Conservation (phyloP, 2,888 invertebrate species). For the Anthophora plumipes region DNA sequence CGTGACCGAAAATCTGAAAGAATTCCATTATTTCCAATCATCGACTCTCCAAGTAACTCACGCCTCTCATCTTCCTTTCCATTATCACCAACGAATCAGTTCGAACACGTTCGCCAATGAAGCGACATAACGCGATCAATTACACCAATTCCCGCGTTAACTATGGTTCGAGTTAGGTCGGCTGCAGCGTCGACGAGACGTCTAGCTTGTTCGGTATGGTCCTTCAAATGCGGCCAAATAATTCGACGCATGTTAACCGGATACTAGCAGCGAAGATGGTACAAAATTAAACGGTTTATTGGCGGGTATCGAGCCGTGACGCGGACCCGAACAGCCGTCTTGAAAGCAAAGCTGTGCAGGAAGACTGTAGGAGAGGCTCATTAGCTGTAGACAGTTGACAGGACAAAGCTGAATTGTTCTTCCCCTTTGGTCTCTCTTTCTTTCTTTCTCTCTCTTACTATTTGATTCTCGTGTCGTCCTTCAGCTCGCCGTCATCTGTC, state of each 20-base stretch:
- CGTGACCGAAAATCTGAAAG: too few species aligned
- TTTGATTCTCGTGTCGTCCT: slow-evolving; percentile 27
- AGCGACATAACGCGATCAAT: slow-evolving; percentile 7
- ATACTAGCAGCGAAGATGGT: background rate
- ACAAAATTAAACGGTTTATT: slow-evolving; percentile 68
- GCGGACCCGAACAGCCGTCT: slow-evolving; percentile 36
- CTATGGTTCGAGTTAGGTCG: background rate
- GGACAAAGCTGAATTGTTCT: slow-evolving; percentile 73
- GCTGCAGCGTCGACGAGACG: background rate
- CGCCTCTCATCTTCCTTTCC: background rate
- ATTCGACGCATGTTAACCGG: background rate
- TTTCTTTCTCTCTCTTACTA: background rate
- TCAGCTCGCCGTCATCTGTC: slow-evolving; percentile 51
- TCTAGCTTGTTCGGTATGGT: background rate
- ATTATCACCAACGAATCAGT: background rate
- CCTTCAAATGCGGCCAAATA: background rate
- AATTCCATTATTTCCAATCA: background rate
- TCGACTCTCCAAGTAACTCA: background rate
- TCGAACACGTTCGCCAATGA: background rate
- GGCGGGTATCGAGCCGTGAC: slow-evolving; percentile 67
- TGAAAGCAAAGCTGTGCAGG: slow-evolving; percentile 46
- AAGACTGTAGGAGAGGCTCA: slow-evolving; percentile 68
- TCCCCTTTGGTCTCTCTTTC: background rate
- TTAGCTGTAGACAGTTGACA: slow-evolving; percentile 71
- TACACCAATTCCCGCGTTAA: slow-evolving; percentile 9